Evolutionary conservation across 2,113 vertebrate genomes (phyloP).

Genomic region (Puntigrus tetrazona): DNA sequence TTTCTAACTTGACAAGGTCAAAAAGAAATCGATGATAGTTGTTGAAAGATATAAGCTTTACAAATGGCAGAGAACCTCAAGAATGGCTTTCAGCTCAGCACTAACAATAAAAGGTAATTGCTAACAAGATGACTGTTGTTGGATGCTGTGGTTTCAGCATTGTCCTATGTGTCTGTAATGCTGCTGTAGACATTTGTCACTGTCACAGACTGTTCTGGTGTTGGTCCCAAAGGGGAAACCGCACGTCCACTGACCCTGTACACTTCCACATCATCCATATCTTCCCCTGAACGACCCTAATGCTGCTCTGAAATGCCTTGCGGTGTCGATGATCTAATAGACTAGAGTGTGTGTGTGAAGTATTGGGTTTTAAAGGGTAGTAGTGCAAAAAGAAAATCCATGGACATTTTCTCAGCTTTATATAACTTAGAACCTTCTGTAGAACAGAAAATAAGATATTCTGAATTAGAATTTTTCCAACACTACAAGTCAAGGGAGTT

Average conservation of each 20-base stretch:
- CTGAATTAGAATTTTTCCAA: not conserved
- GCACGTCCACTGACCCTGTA: constrained; percentile 42
- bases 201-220: constrained; percentile 41
- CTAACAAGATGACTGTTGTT: constrained; percentile 11
- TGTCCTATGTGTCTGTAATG: constrained; percentile 11
- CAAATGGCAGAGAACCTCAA: not conserved
- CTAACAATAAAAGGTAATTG: constrained; percentile 19
- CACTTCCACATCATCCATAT: not conserved
- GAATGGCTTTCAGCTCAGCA: not conserved
- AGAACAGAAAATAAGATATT: not conserved
- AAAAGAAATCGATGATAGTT: not conserved
- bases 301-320: not conserved
- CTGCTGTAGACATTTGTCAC: constrained; percentile 56
- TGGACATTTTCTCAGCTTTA: not conserved
- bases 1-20: not conserved
- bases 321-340: not conserved
- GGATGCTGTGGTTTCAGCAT: constrained; percentile 8
- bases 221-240: constrained; percentile 29
- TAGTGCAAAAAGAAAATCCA: not conserved
- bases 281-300: not conserved
- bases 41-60: constrained; percentile 15
- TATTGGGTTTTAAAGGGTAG: not conserved
- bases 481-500: not conserved
- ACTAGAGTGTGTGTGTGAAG: not conserved
- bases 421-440: not conserved